These are phyloP conservation scores for Tortrix viridana DNA, from an alignment of 2,888 invertebrate species.

Conservation along the genomic window DNA sequence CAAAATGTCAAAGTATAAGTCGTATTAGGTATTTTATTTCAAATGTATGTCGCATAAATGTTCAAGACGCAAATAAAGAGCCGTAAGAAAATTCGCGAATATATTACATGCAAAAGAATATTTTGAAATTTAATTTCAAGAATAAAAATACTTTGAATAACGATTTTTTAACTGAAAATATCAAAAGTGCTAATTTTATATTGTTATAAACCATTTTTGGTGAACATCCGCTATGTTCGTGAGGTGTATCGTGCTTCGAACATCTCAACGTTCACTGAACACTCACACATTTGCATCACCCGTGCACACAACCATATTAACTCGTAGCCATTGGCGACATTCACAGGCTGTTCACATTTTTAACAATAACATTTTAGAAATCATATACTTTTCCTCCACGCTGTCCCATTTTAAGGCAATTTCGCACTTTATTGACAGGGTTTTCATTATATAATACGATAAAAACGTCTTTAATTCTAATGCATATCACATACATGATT, in stretches of 20 bases:
- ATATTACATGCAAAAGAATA: conserved; percentile 51
- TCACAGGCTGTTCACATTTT: conserved; percentile 28
- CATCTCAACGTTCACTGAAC: conserved; percentile 21
- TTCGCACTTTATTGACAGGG: conserved; percentile 25
- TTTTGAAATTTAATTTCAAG: conserved; percentile 32
- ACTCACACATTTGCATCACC: conserved; percentile 32
- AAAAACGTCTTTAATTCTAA: conserved; percentile 35
- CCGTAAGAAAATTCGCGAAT: conserved; percentile 47
- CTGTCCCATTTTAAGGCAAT: conserved; percentile 17
- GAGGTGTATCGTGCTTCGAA: conserved; percentile 20
- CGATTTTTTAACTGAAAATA: conserved; percentile 14
- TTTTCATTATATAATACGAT: conserved; percentile 20
- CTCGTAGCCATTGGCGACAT: conserved; percentile 7
- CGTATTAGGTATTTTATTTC: not conserved
- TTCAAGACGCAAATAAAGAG: conserved; percentile 41
- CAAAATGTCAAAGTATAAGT: conserved; percentile 3
- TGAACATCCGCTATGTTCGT: conserved; percentile 21
- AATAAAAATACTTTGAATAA: conserved; percentile 11
- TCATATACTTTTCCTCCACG: conserved; percentile 8
- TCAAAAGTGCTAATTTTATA: conserved; percentile 5
- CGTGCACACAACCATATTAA: conserved; percentile 34
- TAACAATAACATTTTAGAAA: conserved; percentile 13
- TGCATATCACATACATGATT: conserved; percentile 47
- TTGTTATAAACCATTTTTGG: conserved; percentile 8
- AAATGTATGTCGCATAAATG: conserved; percentile 36